phyloP scores from a whole-genome alignment of 2,888 invertebrate genomes.

The Micropterix aruncella region DNA sequence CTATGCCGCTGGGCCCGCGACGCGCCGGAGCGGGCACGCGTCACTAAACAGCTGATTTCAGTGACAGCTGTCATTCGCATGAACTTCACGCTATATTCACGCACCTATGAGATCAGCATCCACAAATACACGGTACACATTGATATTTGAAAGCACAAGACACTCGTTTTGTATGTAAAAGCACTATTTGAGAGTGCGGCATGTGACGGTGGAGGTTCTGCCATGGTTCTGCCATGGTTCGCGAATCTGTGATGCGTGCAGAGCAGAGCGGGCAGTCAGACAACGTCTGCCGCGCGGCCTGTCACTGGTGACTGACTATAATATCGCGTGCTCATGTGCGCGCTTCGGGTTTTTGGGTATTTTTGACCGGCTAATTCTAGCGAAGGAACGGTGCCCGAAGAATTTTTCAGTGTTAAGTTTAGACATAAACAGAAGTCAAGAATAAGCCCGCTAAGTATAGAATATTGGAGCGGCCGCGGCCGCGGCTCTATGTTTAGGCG shows the following conservation, averaged over 20 bases:
- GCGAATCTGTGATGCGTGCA: conserved; percentile 7
- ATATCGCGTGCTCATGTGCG: not conserved
- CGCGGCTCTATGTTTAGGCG: conserved; percentile 1
- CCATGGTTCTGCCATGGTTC: conserved; percentile 10
- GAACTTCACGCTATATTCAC: too few relatives aligned
- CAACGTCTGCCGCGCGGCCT: not conserved
- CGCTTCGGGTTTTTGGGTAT: conserved; percentile 19
- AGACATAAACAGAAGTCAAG: conserved; percentile 33
- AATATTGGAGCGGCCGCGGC: conserved; percentile 11
- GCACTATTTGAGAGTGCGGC: too few relatives aligned
- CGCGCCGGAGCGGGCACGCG: too few relatives aligned
- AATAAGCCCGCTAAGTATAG: conserved; percentile 34
- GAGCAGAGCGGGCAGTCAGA: conserved; percentile 12
- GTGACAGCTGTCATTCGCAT: too few relatives aligned
- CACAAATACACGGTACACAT: too few relatives aligned
- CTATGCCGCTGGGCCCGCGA: too few relatives aligned
- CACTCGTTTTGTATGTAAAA: too few relatives aligned
- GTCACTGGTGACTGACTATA: not conserved
- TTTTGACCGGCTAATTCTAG: conserved; percentile 33
- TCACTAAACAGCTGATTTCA: too few relatives aligned
- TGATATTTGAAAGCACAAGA: too few relatives aligned
- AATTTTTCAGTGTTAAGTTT: conserved; percentile 29
- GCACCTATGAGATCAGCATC: too few relatives aligned
- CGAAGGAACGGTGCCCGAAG: conserved; percentile 12
- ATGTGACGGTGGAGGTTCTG: not conserved